Base-by-base conservation (phyloP, 2,888 invertebrate species). In the Doris montereyensis region DNA sequence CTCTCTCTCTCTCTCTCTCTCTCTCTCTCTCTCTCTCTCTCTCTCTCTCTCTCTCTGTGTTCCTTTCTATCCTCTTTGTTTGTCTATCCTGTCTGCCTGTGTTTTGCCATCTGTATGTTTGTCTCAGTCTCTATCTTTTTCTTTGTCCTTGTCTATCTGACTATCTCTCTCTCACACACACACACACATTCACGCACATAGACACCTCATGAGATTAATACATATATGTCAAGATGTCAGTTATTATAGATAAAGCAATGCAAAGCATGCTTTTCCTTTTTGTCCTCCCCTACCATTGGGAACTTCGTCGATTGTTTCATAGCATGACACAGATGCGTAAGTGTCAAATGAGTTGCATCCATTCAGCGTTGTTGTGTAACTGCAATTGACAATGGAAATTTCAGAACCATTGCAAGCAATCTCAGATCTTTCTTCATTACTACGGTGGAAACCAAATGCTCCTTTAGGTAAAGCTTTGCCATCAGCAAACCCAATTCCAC, bases 401-500 rank as follows among this genome's bases (percentile, higher is more conserved):
- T 88, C 88, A 28, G 84, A 81, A 28, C 89, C 88, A 1, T 81
- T 85, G 75, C 88, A 89, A 73, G 81, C 84, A 26, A 88, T 78
- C 60, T 86, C 83, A 13, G 87, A 84, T 26, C 65, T 34, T 13
- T 4, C 0, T 17, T 24, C n/a, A 5, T 3, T 0, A 10, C 1
- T 3, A 21, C 13, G 1, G 30, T 41, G 41, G 21, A 24, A 28
- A 5, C 79, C 79, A 75, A 79, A 79, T 0, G 57, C 67, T 28
- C 81, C 81, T n/a, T 17, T 57, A 68, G 68, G 72, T 13, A 83
- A 13, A 24, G 74, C 77, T n/a, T 74, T 35, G 4, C 82, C 84
- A 10, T 81, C 74, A 0, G 92, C 92, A 0, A 94, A 94, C 84
- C 85, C 0, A 87, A 75, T 70, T 86, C 82, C 26, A 35, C 79